Percentiles rank a stretch among this genome's conserved stretches.
Conservation (phyloP, 2,797 vertebrate species). For the Myripristis jacobus region DNA sequence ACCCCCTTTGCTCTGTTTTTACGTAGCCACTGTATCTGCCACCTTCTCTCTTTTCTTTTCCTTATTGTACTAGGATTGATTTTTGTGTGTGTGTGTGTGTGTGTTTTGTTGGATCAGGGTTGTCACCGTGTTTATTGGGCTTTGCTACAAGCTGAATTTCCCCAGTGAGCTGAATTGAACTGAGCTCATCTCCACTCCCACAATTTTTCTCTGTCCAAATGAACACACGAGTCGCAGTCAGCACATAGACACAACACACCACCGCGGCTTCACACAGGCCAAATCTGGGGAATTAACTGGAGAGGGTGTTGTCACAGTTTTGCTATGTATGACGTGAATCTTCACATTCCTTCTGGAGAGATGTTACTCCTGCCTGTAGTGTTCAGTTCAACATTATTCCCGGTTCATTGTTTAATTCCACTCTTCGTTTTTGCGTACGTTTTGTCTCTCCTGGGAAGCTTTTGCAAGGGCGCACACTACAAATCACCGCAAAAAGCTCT, state of each 20-base stretch:
- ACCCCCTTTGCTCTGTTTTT: no score
- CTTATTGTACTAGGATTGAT: no score
- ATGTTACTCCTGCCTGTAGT: slow-evolving; percentile 30
- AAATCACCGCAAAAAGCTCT: slow-evolving; percentile 28
- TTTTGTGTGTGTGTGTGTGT: no score
- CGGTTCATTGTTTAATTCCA: slow-evolving; percentile 25
- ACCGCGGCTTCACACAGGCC: slow-evolving; percentile 18
- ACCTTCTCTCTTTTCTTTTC: no score
- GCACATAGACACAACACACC: slow-evolving; percentile 4
- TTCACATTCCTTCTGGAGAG: slow-evolving; percentile 31
- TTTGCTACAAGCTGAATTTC: no score
- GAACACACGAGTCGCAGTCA: not conserved
- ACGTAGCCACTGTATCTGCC: no score
- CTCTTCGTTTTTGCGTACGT: slow-evolving; percentile 23
- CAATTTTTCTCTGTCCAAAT: not conserved
- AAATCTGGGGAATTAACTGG: slow-evolving; percentile 51
- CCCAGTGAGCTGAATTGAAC: no score
- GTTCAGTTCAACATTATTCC: slow-evolving; percentile 12
- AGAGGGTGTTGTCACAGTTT: slow-evolving; percentile 32
- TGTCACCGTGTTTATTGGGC: no score
- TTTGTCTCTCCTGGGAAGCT: not conserved
- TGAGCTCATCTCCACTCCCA: no score
- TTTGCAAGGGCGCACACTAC: not conserved
- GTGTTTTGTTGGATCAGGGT: no score
- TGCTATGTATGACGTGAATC: slow-evolving; percentile 22